phyloP scores from a whole-genome alignment of 2,888 invertebrate species.

The Hypercompe scribonia region DNA sequence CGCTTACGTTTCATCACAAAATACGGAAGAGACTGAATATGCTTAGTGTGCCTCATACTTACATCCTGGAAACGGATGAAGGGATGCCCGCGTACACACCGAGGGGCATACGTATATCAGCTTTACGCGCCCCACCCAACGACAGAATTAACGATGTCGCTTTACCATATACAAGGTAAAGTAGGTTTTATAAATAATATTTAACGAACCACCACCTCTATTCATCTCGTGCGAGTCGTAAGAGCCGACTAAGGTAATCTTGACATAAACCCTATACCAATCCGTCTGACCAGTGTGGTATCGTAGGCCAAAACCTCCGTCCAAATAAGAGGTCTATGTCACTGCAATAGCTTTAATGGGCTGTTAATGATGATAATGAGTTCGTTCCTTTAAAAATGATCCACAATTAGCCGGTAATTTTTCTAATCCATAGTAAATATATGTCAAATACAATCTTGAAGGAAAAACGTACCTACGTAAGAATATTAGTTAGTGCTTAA shows the following conservation, averaged over 20 bases:
- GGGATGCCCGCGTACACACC: slow-evolving; percentile 68
- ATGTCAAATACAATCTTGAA: not conserved
- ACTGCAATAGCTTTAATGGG: too few relatives aligned
- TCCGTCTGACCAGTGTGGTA: too few relatives aligned
- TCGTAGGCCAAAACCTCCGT: too few relatives aligned
- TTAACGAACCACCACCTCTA: not conserved
- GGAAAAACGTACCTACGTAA: not conserved
- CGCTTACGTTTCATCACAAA: slow-evolving; percentile 67
- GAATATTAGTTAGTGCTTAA: not conserved
- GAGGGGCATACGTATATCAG: slow-evolving; percentile 68
- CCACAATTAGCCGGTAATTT: too few relatives aligned
- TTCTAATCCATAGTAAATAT: not conserved
- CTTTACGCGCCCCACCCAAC: slow-evolving; percentile 57
- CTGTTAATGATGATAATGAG: too few relatives aligned
- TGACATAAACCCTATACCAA: too few relatives aligned
- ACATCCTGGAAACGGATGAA: slow-evolving; percentile 57
- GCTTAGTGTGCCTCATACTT: slow-evolving; percentile 67
- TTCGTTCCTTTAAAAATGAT: not conserved
- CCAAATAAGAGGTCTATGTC: too few relatives aligned
- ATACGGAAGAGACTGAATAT: slow-evolving; percentile 67
- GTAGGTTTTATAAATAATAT: slow-evolving; percentile 21
- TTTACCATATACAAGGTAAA: slow-evolving; percentile 76
- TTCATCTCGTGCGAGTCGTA: too few relatives aligned
- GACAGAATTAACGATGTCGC: slow-evolving; percentile 73
- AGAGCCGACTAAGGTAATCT: too few relatives aligned